Evolutionary conservation across 2,797 vertebrate species (phyloP).

Genomic region (Sternarchorhynchus goeldii): DNA sequence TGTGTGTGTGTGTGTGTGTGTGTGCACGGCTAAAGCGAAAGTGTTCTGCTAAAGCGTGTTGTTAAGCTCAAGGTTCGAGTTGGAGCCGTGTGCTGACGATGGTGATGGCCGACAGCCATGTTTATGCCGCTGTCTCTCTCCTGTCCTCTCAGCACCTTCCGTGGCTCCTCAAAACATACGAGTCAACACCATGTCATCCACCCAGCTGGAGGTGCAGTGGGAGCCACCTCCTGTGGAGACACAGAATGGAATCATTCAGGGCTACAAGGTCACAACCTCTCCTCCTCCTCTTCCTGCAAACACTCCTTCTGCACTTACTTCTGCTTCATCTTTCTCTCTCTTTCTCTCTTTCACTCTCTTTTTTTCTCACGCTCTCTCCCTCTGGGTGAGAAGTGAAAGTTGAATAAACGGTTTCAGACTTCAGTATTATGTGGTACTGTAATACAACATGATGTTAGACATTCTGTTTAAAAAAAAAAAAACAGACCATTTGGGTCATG

Average conservation of each 20-base stretch:
- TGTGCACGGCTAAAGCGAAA: constrained; percentile 22
- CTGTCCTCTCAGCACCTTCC: constrained; percentile 79
- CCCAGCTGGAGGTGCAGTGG: constrained; percentile 91
- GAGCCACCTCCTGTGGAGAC: constrained; percentile 89
- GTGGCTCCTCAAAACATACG: constrained; percentile 89
- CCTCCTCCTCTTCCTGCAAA: neutral
- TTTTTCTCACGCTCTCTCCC: neutral
- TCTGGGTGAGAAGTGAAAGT: constrained; percentile 2
- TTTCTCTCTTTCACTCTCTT: neutral
- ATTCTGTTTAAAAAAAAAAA: constrained; percentile 36
- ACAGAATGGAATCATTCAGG: constrained; percentile 95
- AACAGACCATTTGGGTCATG: constrained; percentile 26
- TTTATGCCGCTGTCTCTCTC: constrained; percentile 57
- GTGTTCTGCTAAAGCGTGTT: neutral
- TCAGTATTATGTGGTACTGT: constrained; percentile 21
- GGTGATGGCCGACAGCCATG: neutral
- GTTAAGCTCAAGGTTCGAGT: constrained; percentile 2
- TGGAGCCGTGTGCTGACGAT: constrained; percentile 58
- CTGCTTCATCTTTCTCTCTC: constrained; percentile 3
- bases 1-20: constrained; percentile 6
- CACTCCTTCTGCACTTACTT: constrained; percentile 5
- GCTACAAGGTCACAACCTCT: constrained; percentile 64
- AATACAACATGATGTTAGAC: constrained; percentile 38
- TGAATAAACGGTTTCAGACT: constrained; percentile 21
- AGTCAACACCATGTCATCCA: constrained; percentile 82